These are phyloP conservation scores for Neotoma lepida DNA, from an alignment of 2,113 vertebrate genomes.

Conservation along the genomic window DNA sequence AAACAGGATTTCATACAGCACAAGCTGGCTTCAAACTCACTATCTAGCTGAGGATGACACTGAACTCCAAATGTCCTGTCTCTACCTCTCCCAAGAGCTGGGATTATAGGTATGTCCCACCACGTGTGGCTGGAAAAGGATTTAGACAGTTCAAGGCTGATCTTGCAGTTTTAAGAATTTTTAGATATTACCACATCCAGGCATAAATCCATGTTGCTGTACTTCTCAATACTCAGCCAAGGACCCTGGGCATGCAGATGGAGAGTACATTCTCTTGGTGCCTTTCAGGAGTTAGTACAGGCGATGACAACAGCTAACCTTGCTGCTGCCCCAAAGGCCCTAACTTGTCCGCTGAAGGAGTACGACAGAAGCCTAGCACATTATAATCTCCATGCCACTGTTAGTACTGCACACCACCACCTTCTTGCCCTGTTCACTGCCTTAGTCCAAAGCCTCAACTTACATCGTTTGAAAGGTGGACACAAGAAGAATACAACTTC, in stretches of 20 bases:
- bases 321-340: slow-evolving; percentile 14
- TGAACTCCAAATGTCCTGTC: not conserved
- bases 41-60: not conserved
- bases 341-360: not conserved
- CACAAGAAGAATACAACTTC: not conserved
- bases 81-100: not conserved
- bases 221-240: not conserved
- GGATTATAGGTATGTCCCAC: not conserved
- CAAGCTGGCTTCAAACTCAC: not conserved
- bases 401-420: not conserved
- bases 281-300: not conserved
- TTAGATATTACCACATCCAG: not conserved
- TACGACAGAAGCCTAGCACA: not conserved
- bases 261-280: not conserved
- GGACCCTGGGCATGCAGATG: not conserved
- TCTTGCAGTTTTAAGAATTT: not conserved
- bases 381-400: not conserved
- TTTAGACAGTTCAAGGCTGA: not conserved
- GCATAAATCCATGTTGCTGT: not conserved
- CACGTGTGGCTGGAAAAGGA: not conserved
- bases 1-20: not conserved
- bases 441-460: slow-evolving; percentile 5
- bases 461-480: not conserved
- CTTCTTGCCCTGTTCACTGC: not conserved
- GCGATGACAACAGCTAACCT: not conserved